Conservation (phyloP, 1,140 invertebrate species). For the Drosophila hydei region DNA sequence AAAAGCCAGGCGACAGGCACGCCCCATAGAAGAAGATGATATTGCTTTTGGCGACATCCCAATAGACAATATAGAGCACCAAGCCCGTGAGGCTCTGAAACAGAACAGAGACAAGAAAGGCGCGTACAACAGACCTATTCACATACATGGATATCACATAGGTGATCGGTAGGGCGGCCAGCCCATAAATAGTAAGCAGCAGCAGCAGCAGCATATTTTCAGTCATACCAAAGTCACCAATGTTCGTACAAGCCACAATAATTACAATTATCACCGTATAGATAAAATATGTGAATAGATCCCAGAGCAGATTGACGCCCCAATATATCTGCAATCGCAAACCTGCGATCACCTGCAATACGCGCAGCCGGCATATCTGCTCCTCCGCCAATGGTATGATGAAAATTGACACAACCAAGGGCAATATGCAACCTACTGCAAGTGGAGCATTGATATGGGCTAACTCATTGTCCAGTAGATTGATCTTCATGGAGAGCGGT, state of each 20-base stretch:
- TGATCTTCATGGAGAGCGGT: constrained; percentile 55
- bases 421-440: constrained; percentile 62
- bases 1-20: constrained; percentile 67
- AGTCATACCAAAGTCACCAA: constrained; percentile 53
- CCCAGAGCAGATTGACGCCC: constrained; percentile 67
- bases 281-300: constrained; percentile 57
- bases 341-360: constrained; percentile 63
- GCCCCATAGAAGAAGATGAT: constrained; percentile 60
- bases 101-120: constrained; percentile 63
- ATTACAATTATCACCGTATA: constrained; percentile 64
- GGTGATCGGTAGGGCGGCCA: constrained; percentile 59
- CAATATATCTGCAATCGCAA: constrained; percentile 59
- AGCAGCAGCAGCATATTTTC: constrained; percentile 60
- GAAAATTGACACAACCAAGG: constrained; percentile 62
- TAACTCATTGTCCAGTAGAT: constrained; percentile 68
- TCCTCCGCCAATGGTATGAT: constrained; percentile 72
- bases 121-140: constrained; percentile 40
- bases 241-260: constrained; percentile 45
- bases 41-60: constrained; percentile 73
- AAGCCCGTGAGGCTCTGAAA: constrained; percentile 62
- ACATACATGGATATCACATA: constrained; percentile 70
- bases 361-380: constrained; percentile 43
- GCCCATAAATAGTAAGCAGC: constrained; percentile 53
- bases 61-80: constrained; percentile 64
- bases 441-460: constrained; percentile 63